Conservation (phyloP, 2,113 vertebrate species). For the Malurus elegans region DNA sequence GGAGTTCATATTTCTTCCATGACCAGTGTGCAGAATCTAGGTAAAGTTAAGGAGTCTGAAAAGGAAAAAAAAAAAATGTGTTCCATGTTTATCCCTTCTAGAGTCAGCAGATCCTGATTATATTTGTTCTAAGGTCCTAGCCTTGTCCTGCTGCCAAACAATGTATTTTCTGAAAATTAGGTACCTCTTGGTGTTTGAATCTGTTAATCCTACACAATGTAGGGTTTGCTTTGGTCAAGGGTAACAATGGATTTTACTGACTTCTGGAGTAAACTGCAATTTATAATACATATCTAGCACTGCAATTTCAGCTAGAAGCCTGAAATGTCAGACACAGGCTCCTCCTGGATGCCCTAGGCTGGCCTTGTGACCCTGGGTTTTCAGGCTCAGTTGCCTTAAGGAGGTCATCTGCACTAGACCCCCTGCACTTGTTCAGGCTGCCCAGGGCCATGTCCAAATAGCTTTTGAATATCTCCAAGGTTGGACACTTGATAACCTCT, state of each 20-base stretch:
- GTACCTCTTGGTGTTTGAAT: not conserved
- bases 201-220: not conserved
- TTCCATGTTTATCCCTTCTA: not conserved
- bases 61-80: not conserved
- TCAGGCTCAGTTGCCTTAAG: not conserved
- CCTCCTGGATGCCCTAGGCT: not conserved
- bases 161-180: not conserved
- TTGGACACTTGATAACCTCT: not conserved
- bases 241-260: not conserved
- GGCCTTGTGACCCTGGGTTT: not conserved
- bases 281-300: not conserved
- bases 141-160: not conserved
- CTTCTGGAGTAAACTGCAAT: not conserved
- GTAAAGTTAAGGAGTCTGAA: not conserved
- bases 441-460: not conserved
- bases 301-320: not conserved
- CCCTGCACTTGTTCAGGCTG: not conserved
- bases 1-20: not conserved
- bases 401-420: not conserved
- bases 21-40: not conserved
- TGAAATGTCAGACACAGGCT: not conserved
- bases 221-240: not conserved
- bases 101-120: not conserved
- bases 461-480: not conserved
- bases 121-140: not conserved